Evolutionary conservation across 2,888 invertebrate genomes (phyloP).

Genomic region (Leucozona laternaria): DNA sequence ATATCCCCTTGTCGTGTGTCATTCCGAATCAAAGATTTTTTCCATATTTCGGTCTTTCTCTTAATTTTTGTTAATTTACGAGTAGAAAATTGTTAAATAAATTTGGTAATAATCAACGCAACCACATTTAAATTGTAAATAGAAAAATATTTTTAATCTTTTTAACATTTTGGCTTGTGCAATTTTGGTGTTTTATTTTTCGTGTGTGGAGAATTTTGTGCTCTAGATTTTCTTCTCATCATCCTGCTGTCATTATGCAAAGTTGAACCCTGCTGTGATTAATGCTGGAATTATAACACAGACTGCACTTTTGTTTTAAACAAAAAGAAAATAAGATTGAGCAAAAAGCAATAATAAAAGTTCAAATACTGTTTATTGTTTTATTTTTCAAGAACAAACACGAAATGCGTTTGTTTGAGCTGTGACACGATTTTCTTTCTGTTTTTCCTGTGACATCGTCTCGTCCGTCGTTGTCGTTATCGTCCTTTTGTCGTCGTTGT

Average conservation of each 20-base stretch:
- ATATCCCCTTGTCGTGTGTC: constrained; percentile 62
- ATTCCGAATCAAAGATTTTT: constrained; percentile 48
- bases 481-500: constrained; percentile 34
- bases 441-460: constrained; percentile 68
- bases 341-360: constrained; percentile 16
- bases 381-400: constrained; percentile 29
- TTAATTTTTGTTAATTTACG: constrained; percentile 27
- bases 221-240: constrained; percentile 46
- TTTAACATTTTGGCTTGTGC: constrained; percentile 33
- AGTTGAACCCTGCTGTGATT: constrained; percentile 58
- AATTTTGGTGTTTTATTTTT: constrained; percentile 30
- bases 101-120: constrained; percentile 24
- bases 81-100: constrained; percentile 53
- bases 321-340: neutral
- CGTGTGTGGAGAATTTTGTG: constrained; percentile 50
- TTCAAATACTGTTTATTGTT: neutral
- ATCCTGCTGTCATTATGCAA: constrained; percentile 65
- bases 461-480: constrained; percentile 34
- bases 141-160: constrained; percentile 25
- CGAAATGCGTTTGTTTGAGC: constrained; percentile 69
- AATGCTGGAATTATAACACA: constrained; percentile 58
- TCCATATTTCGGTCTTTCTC: constrained; percentile 37
- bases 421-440: constrained; percentile 72
- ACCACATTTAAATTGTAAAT: constrained; percentile 54
- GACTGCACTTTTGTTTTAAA: constrained; percentile 32